Evolutionary conservation across 2,888 invertebrate genomes (phyloP).

Genomic region (Orthonevra nobilis): DNA sequence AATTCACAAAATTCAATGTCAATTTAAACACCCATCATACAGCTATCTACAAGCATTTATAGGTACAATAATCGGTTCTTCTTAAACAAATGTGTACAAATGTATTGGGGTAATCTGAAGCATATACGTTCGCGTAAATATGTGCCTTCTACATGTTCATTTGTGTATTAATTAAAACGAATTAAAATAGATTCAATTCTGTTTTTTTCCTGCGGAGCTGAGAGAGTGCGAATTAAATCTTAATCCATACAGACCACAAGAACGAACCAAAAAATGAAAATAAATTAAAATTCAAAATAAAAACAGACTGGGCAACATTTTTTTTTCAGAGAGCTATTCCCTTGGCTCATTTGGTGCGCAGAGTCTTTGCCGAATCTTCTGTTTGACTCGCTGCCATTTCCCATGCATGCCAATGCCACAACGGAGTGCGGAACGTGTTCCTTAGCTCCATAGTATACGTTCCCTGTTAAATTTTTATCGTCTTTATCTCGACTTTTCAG

Average conservation of each 20-base stretch:
- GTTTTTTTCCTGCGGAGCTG: constrained; percentile 6
- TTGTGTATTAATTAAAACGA: too few relatives aligned
- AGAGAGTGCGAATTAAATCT: constrained; percentile 17
- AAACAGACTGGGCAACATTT: constrained; percentile 42
- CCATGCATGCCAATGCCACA: constrained; percentile 56
- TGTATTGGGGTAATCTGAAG: too few relatives aligned
- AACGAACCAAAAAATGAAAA: too few relatives aligned
- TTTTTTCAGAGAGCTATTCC: constrained; percentile 44
- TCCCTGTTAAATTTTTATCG: constrained; percentile 45
- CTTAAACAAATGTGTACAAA: too few relatives aligned
- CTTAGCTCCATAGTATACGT: constrained; percentile 26
- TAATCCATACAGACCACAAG: constrained; percentile 32
- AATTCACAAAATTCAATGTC: too few relatives aligned
- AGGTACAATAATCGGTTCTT: too few relatives aligned
- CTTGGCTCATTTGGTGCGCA: constrained; percentile 26
- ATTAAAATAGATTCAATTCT: constrained; percentile 45
- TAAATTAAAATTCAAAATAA: too few relatives aligned
- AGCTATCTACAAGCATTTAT: too few relatives aligned
- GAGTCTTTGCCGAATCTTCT: constrained; percentile 29
- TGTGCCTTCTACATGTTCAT: too few relatives aligned
- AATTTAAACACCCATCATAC: too few relatives aligned
- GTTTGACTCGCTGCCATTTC: constrained; percentile 37
- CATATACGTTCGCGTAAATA: too few relatives aligned
- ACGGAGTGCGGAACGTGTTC: constrained; percentile 56
- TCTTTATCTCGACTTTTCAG: constrained; percentile 56